Evolutionary conservation across 2,113 vertebrate species (phyloP).

Genomic region (Planiliza haematocheilus): DNA sequence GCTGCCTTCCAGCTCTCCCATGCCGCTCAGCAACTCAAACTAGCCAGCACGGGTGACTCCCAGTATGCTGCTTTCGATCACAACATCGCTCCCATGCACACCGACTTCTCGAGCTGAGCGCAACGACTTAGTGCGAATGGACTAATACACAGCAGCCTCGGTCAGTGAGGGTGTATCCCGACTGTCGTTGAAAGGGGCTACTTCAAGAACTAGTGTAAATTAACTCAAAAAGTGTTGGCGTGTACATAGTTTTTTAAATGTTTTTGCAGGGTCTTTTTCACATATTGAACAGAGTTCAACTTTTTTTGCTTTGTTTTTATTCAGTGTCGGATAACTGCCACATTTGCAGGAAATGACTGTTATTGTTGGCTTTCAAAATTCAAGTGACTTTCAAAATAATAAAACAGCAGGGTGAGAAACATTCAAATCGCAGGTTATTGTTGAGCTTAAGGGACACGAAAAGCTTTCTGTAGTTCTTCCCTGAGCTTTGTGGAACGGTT

Average conservation of each 20-base stretch:
- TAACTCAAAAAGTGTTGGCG: not conserved
- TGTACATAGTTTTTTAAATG: constrained; percentile 42
- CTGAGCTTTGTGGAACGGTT: constrained; percentile 44
- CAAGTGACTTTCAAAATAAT: constrained; percentile 1
- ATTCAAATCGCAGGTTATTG: not conserved
- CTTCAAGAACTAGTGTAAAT: not conserved
- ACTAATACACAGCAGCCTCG: not conserved
- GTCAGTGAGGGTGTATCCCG: not conserved
- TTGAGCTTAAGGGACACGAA: not conserved
- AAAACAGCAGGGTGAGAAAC: not conserved
- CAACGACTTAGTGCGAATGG: not conserved
- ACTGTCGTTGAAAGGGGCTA: not conserved
- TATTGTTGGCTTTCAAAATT: constrained; percentile 1
- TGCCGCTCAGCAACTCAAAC: constrained; percentile 94
- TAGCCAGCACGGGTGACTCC: constrained; percentile 90
- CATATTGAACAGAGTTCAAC: constrained; percentile 20
- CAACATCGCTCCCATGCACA: constrained; percentile 94
- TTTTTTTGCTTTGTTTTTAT: constrained; percentile 15
- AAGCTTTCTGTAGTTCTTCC: constrained; percentile 14
- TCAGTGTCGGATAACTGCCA: constrained; percentile 27
- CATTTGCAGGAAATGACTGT: constrained; percentile 20
- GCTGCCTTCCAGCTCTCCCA: constrained; percentile 97
- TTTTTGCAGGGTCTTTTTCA: constrained; percentile 33
- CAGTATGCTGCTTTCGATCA: constrained; percentile 93
- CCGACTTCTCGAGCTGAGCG: constrained; percentile 91